A percentile compares a stretch with the other conserved stretches of the same genome.
These are phyloP conservation scores for Schizopygopsis pylzovi DNA, from an alignment of 2,797 vertebrate species.

Conservation along the genomic window DNA sequence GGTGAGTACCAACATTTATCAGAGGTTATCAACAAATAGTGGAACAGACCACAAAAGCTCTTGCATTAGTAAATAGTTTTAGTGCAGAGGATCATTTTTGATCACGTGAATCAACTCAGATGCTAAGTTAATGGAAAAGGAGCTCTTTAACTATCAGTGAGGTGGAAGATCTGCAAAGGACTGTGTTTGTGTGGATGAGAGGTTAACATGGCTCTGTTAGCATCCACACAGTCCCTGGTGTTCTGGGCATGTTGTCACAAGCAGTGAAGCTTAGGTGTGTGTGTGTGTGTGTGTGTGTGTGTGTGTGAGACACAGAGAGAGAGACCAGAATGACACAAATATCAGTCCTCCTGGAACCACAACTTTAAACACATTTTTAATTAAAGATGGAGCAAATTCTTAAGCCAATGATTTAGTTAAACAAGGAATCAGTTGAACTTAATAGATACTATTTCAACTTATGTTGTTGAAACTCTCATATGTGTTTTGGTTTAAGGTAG, in stretches of 20 bases:
- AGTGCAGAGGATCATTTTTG: conserved; percentile 20
- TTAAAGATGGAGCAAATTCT: neutral
- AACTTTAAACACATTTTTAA: conserved; percentile 21
- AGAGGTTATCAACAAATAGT: conserved; percentile 7
- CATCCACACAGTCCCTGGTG: conserved; percentile 44
- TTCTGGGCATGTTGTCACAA: conserved; percentile 58
- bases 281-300: neutral
- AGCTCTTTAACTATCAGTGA: conserved; percentile 4
- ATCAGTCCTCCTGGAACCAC: conserved; percentile 1
- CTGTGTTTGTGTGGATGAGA: conserved; percentile 35
- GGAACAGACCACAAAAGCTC: neutral
- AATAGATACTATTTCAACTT: neutral
- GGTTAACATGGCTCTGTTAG: conserved; percentile 36
- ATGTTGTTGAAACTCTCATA: neutral
- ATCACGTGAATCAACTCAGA: conserved; percentile 31
- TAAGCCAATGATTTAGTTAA: neutral
- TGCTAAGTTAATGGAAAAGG: conserved; percentile 21
- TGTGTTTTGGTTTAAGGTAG: neutral
- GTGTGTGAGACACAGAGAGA: neutral
- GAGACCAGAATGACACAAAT: neutral
- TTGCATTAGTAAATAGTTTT: conserved; percentile 17
- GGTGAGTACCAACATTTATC: conserved; percentile 78
- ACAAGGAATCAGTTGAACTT: neutral
- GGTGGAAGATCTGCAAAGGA: conserved; percentile 26
- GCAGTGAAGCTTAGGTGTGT: conserved; percentile 30